Percentiles rank a stretch among this genome's conserved stretches.
Conservation (phyloP, 2,888 invertebrate species). For the Mamestra brassicae region DNA sequence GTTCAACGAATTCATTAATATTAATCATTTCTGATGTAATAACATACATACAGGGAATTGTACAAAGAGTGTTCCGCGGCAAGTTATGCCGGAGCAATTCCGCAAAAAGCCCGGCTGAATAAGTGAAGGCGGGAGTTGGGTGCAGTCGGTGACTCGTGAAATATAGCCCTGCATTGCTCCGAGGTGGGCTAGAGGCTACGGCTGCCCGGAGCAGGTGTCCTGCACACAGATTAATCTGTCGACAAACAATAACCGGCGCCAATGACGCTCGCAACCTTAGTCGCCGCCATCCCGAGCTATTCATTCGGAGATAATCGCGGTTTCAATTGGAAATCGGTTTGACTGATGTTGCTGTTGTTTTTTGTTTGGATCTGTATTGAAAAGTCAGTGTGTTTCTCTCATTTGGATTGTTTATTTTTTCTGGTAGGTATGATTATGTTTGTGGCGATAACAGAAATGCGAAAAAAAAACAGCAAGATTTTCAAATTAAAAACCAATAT, state of each 20-base stretch:
- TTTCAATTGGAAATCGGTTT: conserved; percentile 65
- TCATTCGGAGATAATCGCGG: conserved; percentile 68
- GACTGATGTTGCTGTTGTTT: conserved; percentile 17
- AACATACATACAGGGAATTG: conserved; percentile 46
- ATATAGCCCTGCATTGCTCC: conserved; percentile 67
- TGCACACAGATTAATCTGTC: conserved; percentile 77
- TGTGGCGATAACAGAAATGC: no score
- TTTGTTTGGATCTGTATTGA: background rate
- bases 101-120: conserved; percentile 76
- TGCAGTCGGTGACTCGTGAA: conserved; percentile 59
- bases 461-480: no score
- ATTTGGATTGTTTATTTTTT: background rate
- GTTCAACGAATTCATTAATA: conserved; percentile 56
- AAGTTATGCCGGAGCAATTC: conserved; percentile 68
- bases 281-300: conserved; percentile 54
- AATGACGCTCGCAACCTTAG: conserved; percentile 62
- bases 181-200: conserved; percentile 44
- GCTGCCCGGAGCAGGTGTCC: conserved; percentile 74
- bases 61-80: conserved; percentile 38
- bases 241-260: conserved; percentile 77
- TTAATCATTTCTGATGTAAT: conserved; percentile 55
- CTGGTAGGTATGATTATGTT: no score
- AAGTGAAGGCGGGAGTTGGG: conserved; percentile 69
- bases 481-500: no score
- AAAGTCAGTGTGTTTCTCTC: background rate